Conservation (phyloP, 2,888 invertebrate species). For the Ariolimax columbianus region DNA sequence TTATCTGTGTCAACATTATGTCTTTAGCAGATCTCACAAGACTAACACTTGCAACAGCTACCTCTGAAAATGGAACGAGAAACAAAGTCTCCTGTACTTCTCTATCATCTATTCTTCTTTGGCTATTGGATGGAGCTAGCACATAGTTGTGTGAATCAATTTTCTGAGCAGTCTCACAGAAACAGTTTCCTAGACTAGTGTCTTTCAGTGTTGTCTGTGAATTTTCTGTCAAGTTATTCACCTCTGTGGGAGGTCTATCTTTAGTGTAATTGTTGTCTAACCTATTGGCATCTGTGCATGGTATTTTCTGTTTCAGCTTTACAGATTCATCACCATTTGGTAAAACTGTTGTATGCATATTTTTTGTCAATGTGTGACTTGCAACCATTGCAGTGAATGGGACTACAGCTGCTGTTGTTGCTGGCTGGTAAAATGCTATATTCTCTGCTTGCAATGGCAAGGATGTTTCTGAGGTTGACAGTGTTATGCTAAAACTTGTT, state of each 20-base stretch:
- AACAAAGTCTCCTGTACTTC: not conserved
- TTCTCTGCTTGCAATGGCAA: not conserved
- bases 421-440: not conserved
- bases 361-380: not conserved
- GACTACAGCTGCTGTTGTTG: not conserved
- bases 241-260: not conserved
- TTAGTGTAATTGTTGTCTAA: not conserved
- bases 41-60: not conserved
- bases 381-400: not conserved
- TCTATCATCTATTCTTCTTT: not conserved
- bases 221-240: not conserved
- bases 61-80: not conserved
- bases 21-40: not conserved
- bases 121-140: not conserved
- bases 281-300: not conserved
- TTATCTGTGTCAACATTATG: not conserved
- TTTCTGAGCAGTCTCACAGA: not conserved
- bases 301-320: not conserved
- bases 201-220: not conserved
- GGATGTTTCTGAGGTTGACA: not conserved
- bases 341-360: not conserved
- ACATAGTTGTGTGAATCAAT: not conserved
- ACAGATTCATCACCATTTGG: not conserved
- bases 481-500: too few species aligned
- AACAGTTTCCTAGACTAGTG: not conserved